Base-by-base conservation (phyloP, 2,888 invertebrate species). In the Prosopocoilus inquinatus region DNA sequence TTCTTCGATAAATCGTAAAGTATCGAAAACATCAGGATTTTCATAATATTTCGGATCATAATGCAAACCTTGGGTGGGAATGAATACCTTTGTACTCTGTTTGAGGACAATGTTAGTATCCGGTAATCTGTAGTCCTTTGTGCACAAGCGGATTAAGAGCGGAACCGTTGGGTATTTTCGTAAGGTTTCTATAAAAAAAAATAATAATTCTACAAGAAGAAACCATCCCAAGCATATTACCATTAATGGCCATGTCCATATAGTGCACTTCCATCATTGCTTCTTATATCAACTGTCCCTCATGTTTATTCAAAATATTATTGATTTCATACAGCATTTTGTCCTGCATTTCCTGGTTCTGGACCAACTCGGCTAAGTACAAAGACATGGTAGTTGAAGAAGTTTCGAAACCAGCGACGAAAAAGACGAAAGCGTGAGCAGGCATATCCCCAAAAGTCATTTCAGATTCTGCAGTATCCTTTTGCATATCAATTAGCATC, bases 361-460 rank as follows among this genome's bases (percentile, higher is more conserved):
- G 47, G 0, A 83, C 82, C 34, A 86, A 64, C n/a, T 80, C 79
- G 64, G 82, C 81, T 9, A 81, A 72, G 0, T 80, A 80, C 60
- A 82, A 83, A 0, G 82, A 80, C 28, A 84, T 65, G 9, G 83
- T 68, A 0, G 82, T 82, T 50, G 83, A 81, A 0, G 84, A 82
- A 0, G 85, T 85, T 66, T 85, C 85, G 64, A 81, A 85, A 0
- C 84, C 85, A 50, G 83, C 85, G 48, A 82, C 71, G 2, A 85
- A 79, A 70, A 85, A 85, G 2, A 84, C 68, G 28, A 84, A 71
- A 9, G 81, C 78, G 67, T 86, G 84, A 0, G 83, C 83, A 1
- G 66, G 63, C 3, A 72, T 60, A 57, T 73, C 67, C 4, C 68
- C 58, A 28, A 28, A 28, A 13, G 60, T 69, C 9, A 63, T 15